A percentile compares a stretch with the other conserved stretches of the same genome.
Evolutionary conservation across 1,140 invertebrate genomes (phyloP).

Genomic region (Drosophila nikananu): DNA sequence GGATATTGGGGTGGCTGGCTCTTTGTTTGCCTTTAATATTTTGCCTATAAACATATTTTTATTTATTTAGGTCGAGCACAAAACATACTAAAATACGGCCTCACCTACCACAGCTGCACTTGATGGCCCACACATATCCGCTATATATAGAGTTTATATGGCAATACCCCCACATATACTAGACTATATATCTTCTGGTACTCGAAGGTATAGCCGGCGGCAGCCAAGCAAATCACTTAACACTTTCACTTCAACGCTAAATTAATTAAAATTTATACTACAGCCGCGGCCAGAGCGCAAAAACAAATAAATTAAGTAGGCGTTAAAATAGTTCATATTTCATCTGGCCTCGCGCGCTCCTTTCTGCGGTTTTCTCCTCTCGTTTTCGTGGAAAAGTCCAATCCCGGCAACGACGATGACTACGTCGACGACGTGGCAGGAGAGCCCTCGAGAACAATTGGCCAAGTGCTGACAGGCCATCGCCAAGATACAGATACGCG

Average conservation of each 20-base stretch:
- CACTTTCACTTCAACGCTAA: constrained; percentile 81
- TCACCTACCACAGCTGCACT: constrained; percentile 57
- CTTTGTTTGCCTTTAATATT: constrained; percentile 83
- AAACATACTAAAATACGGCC: constrained; percentile 69
- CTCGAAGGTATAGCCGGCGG: constrained; percentile 36
- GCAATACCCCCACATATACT: constrained; percentile 6
- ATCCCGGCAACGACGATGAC: constrained; percentile 23
- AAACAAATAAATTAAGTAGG: constrained; percentile 84
- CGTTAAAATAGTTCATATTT: constrained; percentile 85
- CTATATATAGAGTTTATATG: constrained; percentile 45
- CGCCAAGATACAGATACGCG: background rate
- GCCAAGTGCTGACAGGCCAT: constrained; percentile 73
- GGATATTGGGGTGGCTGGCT: constrained; percentile 10
- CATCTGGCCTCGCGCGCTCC: constrained; percentile 50
- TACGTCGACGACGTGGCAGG: constrained; percentile 62
- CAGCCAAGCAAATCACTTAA: constrained; percentile 60
- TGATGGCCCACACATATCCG: constrained; percentile 42
- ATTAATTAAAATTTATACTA: constrained; percentile 81
- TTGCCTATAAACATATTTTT: constrained; percentile 85
- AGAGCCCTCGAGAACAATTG: constrained; percentile 65
- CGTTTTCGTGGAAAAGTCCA: constrained; percentile 66
- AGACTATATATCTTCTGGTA: constrained; percentile 10
- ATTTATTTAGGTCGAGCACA: constrained; percentile 83
- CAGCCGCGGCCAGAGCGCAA: constrained; percentile 22
- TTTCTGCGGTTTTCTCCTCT: constrained; percentile 27